Evolutionary conservation across 2,797 vertebrate species (phyloP).

Genomic region (Salmo trutta): DNA sequence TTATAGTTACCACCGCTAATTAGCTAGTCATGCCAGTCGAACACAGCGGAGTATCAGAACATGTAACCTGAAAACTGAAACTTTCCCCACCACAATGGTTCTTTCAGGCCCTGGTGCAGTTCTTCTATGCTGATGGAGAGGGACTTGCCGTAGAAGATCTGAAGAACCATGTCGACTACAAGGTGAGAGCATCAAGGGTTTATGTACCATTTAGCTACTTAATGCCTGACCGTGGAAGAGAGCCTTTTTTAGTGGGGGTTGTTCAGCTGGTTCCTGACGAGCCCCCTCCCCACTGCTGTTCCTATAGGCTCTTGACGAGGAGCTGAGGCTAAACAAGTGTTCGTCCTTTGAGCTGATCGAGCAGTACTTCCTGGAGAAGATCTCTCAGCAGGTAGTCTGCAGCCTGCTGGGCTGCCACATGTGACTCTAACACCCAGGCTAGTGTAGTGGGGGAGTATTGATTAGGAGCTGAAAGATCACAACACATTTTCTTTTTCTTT

Average conservation of each 20-base stretch:
- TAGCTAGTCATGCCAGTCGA: conserved; percentile 7
- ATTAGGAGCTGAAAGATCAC: conserved; percentile 51
- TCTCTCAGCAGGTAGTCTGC: conserved; percentile 83
- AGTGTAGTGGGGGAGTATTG: conserved; percentile 56
- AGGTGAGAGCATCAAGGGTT: conserved; percentile 64
- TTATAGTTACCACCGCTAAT: neutral
- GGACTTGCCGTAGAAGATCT: conserved; percentile 85
- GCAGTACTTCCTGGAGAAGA: conserved; percentile 91
- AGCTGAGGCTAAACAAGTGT: conserved; percentile 85
- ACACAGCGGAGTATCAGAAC: neutral
- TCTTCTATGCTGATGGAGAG: conserved; percentile 84
- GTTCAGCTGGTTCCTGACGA: neutral
- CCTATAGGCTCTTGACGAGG: conserved; percentile 83
- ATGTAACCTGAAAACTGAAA: neutral
- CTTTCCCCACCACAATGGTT: neutral
- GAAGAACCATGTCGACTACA: conserved; percentile 81
- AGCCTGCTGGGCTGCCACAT: conserved; percentile 34
- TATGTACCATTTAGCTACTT: neutral
- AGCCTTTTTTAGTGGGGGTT: neutral
- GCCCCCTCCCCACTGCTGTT: conserved; percentile 6
- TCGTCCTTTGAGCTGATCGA: conserved; percentile 90
- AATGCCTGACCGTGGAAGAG: neutral
- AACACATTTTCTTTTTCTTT: conserved; percentile 8
- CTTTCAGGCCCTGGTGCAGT: conserved; percentile 80
- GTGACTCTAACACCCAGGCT: conserved; percentile 41